A percentile compares a stretch with the other conserved stretches of the same genome.
phyloP scores from a whole-genome alignment of 2,797 vertebrate genomes.

The Zalophus californianus region DNA sequence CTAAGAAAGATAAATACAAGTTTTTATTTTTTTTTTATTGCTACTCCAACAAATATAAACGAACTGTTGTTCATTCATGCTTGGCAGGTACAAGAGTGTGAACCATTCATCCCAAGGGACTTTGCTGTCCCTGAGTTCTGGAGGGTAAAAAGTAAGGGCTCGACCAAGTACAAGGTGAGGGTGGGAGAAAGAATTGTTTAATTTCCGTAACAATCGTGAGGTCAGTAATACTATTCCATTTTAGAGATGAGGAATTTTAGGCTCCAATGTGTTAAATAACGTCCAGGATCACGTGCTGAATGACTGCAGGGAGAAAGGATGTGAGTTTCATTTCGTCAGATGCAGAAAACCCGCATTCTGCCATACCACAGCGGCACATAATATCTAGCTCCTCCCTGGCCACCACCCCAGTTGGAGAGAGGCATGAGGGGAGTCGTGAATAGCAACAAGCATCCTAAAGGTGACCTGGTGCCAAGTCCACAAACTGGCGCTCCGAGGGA shows the following conservation, averaged over 20 bases:
- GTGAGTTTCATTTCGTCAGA: not conserved
- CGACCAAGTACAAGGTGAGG: not conserved
- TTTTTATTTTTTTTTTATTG: conserved; percentile 42
- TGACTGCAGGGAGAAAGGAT: not conserved
- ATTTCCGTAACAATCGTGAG: not conserved
- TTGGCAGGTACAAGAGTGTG: not conserved
- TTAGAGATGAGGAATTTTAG: conserved; percentile 33
- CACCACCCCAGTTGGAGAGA: not conserved
- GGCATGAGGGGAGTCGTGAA: not conserved
- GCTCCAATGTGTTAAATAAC: not conserved
- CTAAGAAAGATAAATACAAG: not conserved
- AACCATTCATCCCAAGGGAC: not conserved
- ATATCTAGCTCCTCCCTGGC: not conserved
- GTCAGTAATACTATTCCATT: not conserved
- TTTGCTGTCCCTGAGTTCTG: not conserved
- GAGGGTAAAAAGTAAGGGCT: not conserved
- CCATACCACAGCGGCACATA: not conserved
- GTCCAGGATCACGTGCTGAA: not conserved
- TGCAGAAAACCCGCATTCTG: not conserved
- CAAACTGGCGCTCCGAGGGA: not conserved
- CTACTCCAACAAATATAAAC: not conserved
- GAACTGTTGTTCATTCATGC: conserved; percentile 17
- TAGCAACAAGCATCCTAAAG: not conserved
- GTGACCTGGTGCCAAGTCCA: not conserved
- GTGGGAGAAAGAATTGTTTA: not conserved